These are phyloP conservation scores for Automeris io DNA, from an alignment of 2,888 invertebrate species.

Conservation along the genomic window DNA sequence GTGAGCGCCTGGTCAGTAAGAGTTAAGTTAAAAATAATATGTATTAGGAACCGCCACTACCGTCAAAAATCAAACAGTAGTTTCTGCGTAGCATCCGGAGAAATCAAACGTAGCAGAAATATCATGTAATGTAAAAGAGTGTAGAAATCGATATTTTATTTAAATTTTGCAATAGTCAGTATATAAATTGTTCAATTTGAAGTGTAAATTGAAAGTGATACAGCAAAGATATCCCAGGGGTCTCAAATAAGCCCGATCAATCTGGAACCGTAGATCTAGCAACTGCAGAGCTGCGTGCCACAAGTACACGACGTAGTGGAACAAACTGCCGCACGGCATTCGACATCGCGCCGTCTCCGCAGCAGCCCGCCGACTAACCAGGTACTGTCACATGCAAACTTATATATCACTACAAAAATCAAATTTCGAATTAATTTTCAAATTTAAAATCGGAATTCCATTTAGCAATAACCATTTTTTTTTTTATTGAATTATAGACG, in stretches of 20 bases:
- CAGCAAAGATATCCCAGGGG: conserved; percentile 16
- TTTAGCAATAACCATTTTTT: no score
- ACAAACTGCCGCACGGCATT: conserved; percentile 52
- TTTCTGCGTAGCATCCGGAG: no score
- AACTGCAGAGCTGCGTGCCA: conserved; percentile 39
- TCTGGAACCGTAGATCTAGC: conserved; percentile 35
- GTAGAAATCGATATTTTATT: conserved; percentile 7
- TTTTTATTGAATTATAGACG: no score
- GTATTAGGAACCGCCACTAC: no score
- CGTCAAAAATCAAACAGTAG: no score
- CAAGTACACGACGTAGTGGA: conserved; percentile 21
- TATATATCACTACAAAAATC: not conserved
- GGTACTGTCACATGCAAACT: conserved; percentile 5
- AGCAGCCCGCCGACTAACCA: conserved; percentile 32
- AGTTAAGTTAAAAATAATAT: no score
- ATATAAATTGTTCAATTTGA: conserved; percentile 37
- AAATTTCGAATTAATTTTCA: not conserved
- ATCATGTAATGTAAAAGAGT: no score
- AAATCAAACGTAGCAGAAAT: no score
- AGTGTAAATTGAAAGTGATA: conserved; percentile 30
- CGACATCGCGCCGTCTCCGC: conserved; percentile 38
- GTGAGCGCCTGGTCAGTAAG: no score
- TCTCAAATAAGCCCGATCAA: conserved; percentile 36
- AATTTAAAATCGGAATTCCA: conserved; percentile 2
- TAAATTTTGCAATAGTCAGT: conserved; percentile 25